A percentile compares a stretch with the other conserved stretches of the same genome.
phyloP scores from a whole-genome alignment of 2,888 invertebrate species.

The Agelastica alni region DNA sequence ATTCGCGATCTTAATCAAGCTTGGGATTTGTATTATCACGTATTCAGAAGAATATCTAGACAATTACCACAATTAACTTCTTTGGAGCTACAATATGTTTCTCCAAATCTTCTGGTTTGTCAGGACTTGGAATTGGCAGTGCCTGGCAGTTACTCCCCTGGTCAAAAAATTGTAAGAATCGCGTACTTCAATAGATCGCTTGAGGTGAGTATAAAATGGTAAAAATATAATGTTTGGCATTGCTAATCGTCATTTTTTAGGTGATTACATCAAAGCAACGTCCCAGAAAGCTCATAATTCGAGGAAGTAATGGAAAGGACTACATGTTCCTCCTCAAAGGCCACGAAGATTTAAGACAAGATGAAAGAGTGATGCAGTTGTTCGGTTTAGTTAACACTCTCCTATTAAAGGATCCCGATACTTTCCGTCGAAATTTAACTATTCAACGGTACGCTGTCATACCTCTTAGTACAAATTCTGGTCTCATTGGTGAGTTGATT shows the following conservation, averaged over 20 bases:
- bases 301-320: constrained; percentile 95
- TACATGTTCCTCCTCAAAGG: constrained; percentile 99
- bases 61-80: constrained; percentile 92
- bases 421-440: constrained; percentile 83
- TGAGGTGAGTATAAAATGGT: constrained; percentile 63
- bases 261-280: constrained; percentile 98
- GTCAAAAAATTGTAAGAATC: constrained; percentile 85
- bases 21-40: constrained; percentile 99
- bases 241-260: constrained; percentile 50
- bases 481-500: constrained; percentile 60
- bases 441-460: constrained; percentile 96
- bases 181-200: constrained; percentile 88
- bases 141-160: constrained; percentile 96
- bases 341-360: constrained; percentile 97
- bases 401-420: constrained; percentile 92
- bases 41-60: constrained; percentile 93
- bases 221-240: background rate
- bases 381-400: constrained; percentile 96
- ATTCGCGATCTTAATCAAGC: constrained; percentile 95
- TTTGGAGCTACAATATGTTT: constrained; percentile 92
- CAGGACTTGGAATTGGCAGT: constrained; percentile 94
- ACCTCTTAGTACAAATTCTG: constrained; percentile 96
- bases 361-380: constrained; percentile 98
- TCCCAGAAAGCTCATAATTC: constrained; percentile 90
- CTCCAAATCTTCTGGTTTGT: constrained; percentile 86